Evolutionary conservation across 1,140 invertebrate species (phyloP).

Genomic region (Artemia franciscana): DNA sequence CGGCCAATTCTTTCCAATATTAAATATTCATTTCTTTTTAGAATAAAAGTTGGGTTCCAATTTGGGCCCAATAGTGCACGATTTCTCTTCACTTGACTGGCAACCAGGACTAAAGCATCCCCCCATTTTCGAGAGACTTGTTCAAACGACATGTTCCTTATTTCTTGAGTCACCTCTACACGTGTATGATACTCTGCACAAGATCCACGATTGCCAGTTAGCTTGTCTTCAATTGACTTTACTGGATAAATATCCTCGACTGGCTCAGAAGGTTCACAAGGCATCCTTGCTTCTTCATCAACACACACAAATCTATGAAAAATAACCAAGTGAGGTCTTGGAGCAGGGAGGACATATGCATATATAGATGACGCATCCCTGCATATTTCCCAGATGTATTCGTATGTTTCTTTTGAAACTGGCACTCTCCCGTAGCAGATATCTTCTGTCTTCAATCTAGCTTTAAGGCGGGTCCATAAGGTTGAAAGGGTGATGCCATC

Average conservation of each 20-base stretch:
- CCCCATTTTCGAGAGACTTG: constrained; percentile 31
- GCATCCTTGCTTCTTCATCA: constrained; percentile 26
- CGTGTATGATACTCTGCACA: constrained; percentile 34
- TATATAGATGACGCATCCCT: constrained; percentile 24
- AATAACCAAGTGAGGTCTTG: constrained; percentile 29
- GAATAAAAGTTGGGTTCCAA: constrained; percentile 25
- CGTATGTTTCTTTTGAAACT: constrained; percentile 21
- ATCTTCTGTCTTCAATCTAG: not conserved
- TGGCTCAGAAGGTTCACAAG: constrained; percentile 24
- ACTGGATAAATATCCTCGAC: constrained; percentile 37
- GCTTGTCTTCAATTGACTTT: constrained; percentile 24
- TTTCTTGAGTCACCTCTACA: constrained; percentile 21
- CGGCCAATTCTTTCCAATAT: constrained; percentile 50
- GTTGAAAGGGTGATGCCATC: constrained; percentile 48
- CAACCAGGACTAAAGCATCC: constrained; percentile 41
- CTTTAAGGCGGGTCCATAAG: constrained; percentile 24
- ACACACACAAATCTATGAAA: constrained; percentile 34
- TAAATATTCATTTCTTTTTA: constrained; percentile 36
- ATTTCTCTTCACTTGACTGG: constrained; percentile 33
- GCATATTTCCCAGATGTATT: constrained; percentile 32
- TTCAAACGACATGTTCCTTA: constrained; percentile 20
- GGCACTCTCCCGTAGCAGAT: not conserved
- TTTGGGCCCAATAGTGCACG: constrained; percentile 28
- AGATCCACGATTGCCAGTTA: constrained; percentile 33
- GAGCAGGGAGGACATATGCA: constrained; percentile 34